Conservation (phyloP, 1,140 invertebrate species). For the Drosophila ficusphila region DNA sequence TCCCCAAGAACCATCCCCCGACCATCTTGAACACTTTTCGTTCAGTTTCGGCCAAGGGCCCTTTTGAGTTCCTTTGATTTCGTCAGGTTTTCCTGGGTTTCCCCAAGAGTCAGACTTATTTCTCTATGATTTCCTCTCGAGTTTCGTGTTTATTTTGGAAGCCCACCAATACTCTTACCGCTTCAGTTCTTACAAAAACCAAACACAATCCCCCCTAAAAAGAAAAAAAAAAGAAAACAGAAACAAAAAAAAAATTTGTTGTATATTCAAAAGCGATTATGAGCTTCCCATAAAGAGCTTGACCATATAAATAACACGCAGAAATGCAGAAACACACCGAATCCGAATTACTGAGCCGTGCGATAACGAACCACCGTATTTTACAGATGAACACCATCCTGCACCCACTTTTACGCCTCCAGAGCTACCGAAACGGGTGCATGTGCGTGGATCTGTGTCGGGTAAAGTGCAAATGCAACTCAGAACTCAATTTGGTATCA, state of each 20-base stretch:
- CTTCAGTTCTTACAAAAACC: constrained; percentile 55
- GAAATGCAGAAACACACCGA: constrained; percentile 53
- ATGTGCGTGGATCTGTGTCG: constrained; percentile 93
- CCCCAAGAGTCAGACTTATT: constrained; percentile 39
- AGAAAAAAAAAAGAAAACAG: constrained; percentile 19
- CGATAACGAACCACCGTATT: constrained; percentile 85
- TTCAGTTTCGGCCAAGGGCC: constrained; percentile 31
- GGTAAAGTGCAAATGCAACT: constrained; percentile 69
- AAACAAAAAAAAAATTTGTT: constrained; percentile 43
- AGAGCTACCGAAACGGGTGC: constrained; percentile 98
- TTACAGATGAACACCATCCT: constrained; percentile 97
- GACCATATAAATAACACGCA: constrained; percentile 47
- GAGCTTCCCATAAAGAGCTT: constrained; percentile 61
- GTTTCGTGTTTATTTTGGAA: constrained; percentile 45
- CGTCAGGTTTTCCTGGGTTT: constrained; percentile 46
- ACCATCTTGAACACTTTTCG: constrained; percentile 53
- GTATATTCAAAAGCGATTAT: constrained; percentile 56
- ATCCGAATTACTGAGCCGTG: constrained; percentile 62
- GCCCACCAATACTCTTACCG: constrained; percentile 42
- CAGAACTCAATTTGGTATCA: constrained; percentile 37
- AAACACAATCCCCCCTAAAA: constrained; percentile 43
- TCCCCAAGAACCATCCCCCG: constrained; percentile 50
- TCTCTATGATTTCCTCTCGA: constrained; percentile 54
- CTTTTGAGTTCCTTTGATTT: constrained; percentile 14
- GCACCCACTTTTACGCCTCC: constrained; percentile 97